A percentile compares a stretch with the other conserved stretches of the same genome.
These are phyloP conservation scores for Epizoanthus fatuus DNA, from an alignment of 92 coral and sea anemone genomes.

Conservation along the genomic window DNA sequence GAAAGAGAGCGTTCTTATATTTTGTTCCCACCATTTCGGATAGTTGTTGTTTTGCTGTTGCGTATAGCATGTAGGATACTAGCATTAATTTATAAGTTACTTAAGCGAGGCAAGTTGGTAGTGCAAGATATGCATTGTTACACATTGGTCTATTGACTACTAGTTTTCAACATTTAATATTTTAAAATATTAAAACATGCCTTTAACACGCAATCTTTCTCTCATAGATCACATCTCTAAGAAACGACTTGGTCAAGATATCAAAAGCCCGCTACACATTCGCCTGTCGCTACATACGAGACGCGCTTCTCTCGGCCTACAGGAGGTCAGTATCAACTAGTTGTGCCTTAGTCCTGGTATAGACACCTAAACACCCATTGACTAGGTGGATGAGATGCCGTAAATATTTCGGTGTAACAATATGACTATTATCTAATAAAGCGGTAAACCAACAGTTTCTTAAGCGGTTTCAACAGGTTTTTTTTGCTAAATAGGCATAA, in stretches of 20 bases:
- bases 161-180: not conserved
- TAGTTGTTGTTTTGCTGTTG: too few relatives aligned
- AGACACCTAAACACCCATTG: not conserved
- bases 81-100: too few relatives aligned
- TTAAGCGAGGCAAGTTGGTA: too few relatives aligned
- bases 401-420: too few relatives aligned
- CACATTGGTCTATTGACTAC: not conserved
- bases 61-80: too few relatives aligned
- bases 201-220: not conserved
- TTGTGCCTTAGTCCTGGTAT: not conserved
- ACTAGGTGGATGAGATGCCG: not conserved
- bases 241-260: slow-evolving; percentile 95
- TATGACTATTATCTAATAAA: too few relatives aligned
- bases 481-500: too few relatives aligned
- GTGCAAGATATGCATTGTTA: not conserved
- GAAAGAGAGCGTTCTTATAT: too few relatives aligned
- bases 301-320: slow-evolving; percentile 94
- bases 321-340: slow-evolving; percentile 76
- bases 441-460: too few relatives aligned
- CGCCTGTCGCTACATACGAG: slow-evolving; percentile 97
- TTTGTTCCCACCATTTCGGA: too few relatives aligned
- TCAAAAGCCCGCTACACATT: slow-evolving; percentile 99
- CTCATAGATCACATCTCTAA: slow-evolving; percentile 86
- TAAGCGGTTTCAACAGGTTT: too few relatives aligned
- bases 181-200: not conserved